Evolutionary conservation across 2,888 invertebrate species (phyloP).

Genomic region (Euplexia lucipara): DNA sequence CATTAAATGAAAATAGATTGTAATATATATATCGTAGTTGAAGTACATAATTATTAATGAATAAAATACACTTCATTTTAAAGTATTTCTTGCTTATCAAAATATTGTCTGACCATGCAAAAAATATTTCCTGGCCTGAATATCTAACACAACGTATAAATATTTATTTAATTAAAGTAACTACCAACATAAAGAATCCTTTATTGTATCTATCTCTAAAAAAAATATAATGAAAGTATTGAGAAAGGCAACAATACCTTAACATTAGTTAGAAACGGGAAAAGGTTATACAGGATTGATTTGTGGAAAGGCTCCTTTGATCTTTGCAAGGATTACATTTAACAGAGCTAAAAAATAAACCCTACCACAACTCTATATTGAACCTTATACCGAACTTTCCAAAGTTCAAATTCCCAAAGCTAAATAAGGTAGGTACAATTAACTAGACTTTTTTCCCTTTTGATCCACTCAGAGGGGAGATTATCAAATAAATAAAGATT

Average conservation of each 20-base stretch:
- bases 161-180: neutral
- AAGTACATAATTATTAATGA: no score
- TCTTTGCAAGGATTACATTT: slow-evolving; percentile 55
- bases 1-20: no score
- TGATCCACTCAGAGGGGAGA: slow-evolving; percentile 48
- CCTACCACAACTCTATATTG: slow-evolving; percentile 4
- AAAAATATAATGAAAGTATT: slow-evolving; percentile 5
- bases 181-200: no score
- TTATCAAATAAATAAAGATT: slow-evolving; percentile 67
- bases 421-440: slow-evolving; percentile 37
- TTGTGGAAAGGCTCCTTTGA: slow-evolving; percentile 59
- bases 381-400: neutral
- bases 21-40: no score
- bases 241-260: slow-evolving; percentile 16
- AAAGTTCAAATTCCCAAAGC: slow-evolving; percentile 19
- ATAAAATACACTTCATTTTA: no score
- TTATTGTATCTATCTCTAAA: neutral
- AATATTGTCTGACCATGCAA: no score
- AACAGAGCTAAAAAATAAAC: slow-evolving; percentile 42
- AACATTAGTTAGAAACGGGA: slow-evolving; percentile 44
- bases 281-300: slow-evolving; percentile 57
- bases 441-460: slow-evolving; percentile 46
- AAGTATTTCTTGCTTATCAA: no score
- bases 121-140: no score
- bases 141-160: no score